These are phyloP conservation scores for Macrosteles quadrilineatus DNA, from an alignment of 1,140 invertebrate species.

Conservation along the genomic window DNA sequence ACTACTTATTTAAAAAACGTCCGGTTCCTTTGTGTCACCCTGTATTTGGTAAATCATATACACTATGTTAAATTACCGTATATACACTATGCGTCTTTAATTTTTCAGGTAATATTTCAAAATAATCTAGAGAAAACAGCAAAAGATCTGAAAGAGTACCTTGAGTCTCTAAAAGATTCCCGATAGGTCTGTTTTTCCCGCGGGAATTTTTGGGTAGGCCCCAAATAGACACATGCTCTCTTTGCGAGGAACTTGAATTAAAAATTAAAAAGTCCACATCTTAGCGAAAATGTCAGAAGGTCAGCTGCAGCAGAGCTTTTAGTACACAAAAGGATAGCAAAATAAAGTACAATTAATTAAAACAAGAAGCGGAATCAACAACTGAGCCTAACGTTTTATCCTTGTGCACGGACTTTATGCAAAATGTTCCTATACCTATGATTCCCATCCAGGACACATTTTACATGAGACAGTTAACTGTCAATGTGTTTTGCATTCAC, in stretches of 20 bases:
- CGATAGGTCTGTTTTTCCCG: too few relatives aligned
- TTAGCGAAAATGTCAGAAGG: slow-evolving; percentile 32
- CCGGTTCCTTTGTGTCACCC: too few relatives aligned
- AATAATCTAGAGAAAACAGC: too few relatives aligned
- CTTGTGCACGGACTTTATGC: slow-evolving; percentile 35
- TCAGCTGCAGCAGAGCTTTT: slow-evolving; percentile 27
- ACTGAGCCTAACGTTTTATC: slow-evolving; percentile 16
- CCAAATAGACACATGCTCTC: slow-evolving; percentile 30
- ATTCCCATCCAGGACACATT: slow-evolving; percentile 34
- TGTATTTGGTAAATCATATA: too few relatives aligned
- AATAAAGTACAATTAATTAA: slow-evolving; percentile 28
- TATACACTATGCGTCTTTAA: too few relatives aligned
- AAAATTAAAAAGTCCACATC: slow-evolving; percentile 32
- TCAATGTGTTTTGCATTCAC: slow-evolving; percentile 29
- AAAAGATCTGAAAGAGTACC: too few relatives aligned
- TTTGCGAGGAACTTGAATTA: slow-evolving; percentile 25
- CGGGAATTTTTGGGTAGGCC: too few relatives aligned
- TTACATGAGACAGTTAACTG: slow-evolving; percentile 31
- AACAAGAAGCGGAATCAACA: slow-evolving; percentile 3
- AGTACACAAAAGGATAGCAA: slow-evolving; percentile 40
- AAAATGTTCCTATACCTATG: slow-evolving; percentile 32
- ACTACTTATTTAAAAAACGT: too few relatives aligned
- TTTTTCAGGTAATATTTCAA: too few relatives aligned
- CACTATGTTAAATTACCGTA: too few relatives aligned
- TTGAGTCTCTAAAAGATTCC: too few relatives aligned